Conservation (phyloP, 2,888 invertebrate species). For the Mactromeris polynyma region DNA sequence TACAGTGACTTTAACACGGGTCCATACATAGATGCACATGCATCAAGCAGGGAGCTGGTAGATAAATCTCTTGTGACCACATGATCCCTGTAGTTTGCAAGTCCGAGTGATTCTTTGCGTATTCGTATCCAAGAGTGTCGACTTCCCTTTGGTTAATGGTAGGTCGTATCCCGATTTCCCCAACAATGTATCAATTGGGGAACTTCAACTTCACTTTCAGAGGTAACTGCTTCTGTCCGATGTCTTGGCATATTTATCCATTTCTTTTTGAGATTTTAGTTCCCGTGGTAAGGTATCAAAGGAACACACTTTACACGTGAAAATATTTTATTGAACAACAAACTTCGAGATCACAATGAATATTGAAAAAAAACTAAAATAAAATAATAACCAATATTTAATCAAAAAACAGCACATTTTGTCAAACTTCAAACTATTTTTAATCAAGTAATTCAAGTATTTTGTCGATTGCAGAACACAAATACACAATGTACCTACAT, state of each 20-base stretch:
- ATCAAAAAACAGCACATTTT: too few species aligned
- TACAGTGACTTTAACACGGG: too few species aligned
- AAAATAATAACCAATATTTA: too few species aligned
- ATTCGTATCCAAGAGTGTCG: not conserved
- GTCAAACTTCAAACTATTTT: too few species aligned
- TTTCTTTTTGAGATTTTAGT: not conserved
- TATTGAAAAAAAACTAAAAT: too few species aligned
- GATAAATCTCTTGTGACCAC: not conserved
- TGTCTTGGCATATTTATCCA: not conserved
- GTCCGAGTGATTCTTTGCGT: not conserved
- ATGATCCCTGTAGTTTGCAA: slow-evolving; percentile 22
- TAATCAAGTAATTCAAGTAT: too few species aligned
- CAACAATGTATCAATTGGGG: not conserved
- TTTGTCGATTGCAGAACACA: too few species aligned
- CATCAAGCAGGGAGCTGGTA: not conserved
- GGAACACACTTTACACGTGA: too few species aligned
- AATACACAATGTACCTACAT: too few species aligned
- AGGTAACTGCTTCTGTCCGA: not conserved
- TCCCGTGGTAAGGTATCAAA: not conserved
- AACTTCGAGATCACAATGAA: too few species aligned
- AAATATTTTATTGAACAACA: too few species aligned
- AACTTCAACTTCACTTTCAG: not conserved
- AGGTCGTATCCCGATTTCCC: not conserved
- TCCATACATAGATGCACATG: too few species aligned
- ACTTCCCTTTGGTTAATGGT: not conserved